Evolutionary conservation across 2,797 vertebrate genomes (phyloP).

Genomic region (Gadopsis bispinosus): DNA sequence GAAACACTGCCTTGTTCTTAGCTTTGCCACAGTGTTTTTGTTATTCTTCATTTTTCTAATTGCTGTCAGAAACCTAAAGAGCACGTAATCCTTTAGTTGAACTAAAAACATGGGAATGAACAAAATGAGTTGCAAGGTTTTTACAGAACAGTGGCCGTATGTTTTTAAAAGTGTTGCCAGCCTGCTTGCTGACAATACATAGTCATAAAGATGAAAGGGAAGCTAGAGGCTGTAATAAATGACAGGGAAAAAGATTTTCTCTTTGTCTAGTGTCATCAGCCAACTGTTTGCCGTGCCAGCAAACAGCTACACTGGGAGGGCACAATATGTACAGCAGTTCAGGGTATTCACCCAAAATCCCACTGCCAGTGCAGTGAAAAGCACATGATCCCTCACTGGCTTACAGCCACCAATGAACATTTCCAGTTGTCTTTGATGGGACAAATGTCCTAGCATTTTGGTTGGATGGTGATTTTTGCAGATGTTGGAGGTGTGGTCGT

Average conservation of each 20-base stretch:
- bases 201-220: not conserved
- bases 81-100: conserved; percentile 1
- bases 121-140: not conserved
- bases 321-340: not conserved
- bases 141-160: not conserved
- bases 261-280: not conserved
- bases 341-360: not conserved
- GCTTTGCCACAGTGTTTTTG: not conserved
- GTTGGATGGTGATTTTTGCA: not conserved
- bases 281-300: not conserved
- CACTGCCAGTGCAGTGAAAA: not conserved
- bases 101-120: conserved; percentile 30
- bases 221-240: not conserved
- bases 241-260: not conserved
- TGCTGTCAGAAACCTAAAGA: conserved; percentile 25
- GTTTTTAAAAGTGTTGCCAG: conserved; percentile 14
- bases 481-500: conserved; percentile 1
- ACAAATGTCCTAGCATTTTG: conserved; percentile 8
- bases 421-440: conserved; percentile 6
- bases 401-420: conserved; percentile 11
- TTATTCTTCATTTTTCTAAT: conserved; percentile 8
- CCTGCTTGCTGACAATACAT: not conserved
- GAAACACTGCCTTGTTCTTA: not conserved
- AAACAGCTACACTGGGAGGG: not conserved
- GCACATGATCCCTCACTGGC: conserved; percentile 7